phyloP scores from a whole-genome alignment of 2,888 invertebrate species.

The Cyaniris semiargus region DNA sequence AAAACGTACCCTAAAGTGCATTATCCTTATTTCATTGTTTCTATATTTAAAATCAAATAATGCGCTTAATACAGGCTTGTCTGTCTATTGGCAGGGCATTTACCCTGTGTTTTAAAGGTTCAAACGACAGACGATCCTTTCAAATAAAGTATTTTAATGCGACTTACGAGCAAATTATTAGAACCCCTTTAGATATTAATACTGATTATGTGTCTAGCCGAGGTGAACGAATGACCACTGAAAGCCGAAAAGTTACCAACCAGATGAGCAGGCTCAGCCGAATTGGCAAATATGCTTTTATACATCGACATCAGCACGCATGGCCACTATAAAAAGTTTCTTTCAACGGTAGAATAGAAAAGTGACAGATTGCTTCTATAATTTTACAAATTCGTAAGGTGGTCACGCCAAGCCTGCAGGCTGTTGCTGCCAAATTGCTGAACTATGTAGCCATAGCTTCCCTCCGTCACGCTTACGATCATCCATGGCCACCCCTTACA shows the following conservation, averaged over 20 bases:
- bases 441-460: no score
- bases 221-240: neutral
- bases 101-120: conserved; percentile 21
- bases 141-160: neutral
- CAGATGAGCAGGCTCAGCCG: neutral
- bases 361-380: neutral
- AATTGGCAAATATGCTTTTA: neutral
- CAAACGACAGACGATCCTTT: conserved; percentile 15
- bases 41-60: conserved; percentile 13
- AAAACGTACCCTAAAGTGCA: neutral
- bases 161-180: neutral
- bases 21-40: neutral
- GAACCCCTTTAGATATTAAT: neutral
- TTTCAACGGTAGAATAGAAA: neutral
- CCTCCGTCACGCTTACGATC: no score
- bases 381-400: no score
- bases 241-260: conserved; percentile 1
- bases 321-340: neutral
- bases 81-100: neutral
- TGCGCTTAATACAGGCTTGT: neutral
- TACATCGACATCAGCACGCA: neutral
- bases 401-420: no score
- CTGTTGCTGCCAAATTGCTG: no score
- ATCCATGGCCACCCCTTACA: no score
- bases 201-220: neutral